Percentiles rank a stretch among this genome's conserved stretches.
Conservation (phyloP, 2,888 invertebrate genomes). For the Patella pellucida region DNA sequence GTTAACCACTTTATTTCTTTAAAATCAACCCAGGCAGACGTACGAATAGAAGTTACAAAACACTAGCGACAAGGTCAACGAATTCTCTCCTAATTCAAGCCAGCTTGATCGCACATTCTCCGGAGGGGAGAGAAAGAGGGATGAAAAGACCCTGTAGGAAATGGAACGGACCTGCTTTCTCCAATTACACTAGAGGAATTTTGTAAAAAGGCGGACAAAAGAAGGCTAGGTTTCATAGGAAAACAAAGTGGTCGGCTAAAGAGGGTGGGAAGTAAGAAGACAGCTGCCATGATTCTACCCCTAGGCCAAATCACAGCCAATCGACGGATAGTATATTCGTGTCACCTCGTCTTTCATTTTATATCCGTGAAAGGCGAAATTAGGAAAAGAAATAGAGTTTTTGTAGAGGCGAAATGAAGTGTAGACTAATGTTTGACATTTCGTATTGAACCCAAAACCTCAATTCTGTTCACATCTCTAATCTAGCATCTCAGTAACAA, state of each 20-base stretch:
- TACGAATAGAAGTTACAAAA: neutral
- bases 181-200: constrained; percentile 10
- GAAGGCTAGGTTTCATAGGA: constrained; percentile 24
- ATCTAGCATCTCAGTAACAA: too few species aligned
- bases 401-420: neutral
- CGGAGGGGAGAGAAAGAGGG: constrained; percentile 1
- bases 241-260: constrained; percentile 17
- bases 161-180: constrained; percentile 10
- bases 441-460: neutral
- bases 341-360: constrained; percentile 1
- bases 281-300: constrained; percentile 9
- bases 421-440: constrained; percentile 7
- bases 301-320: neutral
- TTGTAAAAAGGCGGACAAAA: constrained; percentile 17
- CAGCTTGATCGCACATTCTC: constrained; percentile 9
- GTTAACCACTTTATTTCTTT: neutral
- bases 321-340: neutral
- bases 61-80: neutral
- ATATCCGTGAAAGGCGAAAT: neutral
- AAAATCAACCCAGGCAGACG: too few species aligned
- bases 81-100: neutral
- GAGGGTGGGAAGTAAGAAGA: constrained; percentile 10
- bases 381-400: constrained; percentile 2
- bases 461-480: too few species aligned
- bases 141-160: constrained; percentile 10